A percentile compares a stretch with the other conserved stretches of the same genome.
These are phyloP conservation scores for Planococcus citri DNA, from an alignment of 1,140 invertebrate species.

Conservation along the genomic window DNA sequence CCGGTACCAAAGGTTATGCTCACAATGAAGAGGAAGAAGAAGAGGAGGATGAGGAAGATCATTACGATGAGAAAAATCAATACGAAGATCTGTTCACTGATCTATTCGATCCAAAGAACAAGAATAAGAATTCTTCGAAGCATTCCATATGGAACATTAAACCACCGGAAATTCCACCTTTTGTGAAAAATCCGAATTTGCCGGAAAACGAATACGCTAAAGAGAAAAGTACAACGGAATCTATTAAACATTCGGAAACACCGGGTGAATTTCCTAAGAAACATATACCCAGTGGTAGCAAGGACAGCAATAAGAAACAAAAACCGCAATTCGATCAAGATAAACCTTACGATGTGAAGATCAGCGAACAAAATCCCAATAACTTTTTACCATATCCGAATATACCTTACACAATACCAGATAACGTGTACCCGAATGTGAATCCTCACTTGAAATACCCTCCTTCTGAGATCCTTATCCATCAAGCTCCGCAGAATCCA, in stretches of 20 bases:
- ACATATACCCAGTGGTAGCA: neutral
- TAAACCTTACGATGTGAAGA: neutral
- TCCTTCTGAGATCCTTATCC: neutral
- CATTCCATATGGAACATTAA: neutral
- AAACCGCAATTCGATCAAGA: neutral
- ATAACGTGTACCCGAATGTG: neutral
- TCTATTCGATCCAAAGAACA: neutral
- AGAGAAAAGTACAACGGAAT: neutral
- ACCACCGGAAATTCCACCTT: neutral
- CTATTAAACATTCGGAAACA: neutral
- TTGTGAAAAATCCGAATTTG: neutral
- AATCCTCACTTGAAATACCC: conserved; percentile 9
- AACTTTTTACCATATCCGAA: conserved; percentile 11
- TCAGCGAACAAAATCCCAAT: neutral
- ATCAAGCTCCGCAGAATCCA: neutral
- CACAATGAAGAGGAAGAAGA: neutral
- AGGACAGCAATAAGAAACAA: neutral
- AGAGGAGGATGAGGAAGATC: neutral
- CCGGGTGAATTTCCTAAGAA: neutral
- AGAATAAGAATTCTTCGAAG: conserved; percentile 8
- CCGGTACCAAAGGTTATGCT: neutral
- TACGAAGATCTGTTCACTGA: conserved; percentile 10
- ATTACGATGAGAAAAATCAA: conserved; percentile 18
- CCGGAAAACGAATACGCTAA: neutral
- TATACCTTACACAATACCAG: neutral